Percentiles rank a stretch among this genome's conserved stretches.
Evolutionary conservation across 64 coral and sea anemone species (phyloP).

Genomic region (Montipora cactus): DNA sequence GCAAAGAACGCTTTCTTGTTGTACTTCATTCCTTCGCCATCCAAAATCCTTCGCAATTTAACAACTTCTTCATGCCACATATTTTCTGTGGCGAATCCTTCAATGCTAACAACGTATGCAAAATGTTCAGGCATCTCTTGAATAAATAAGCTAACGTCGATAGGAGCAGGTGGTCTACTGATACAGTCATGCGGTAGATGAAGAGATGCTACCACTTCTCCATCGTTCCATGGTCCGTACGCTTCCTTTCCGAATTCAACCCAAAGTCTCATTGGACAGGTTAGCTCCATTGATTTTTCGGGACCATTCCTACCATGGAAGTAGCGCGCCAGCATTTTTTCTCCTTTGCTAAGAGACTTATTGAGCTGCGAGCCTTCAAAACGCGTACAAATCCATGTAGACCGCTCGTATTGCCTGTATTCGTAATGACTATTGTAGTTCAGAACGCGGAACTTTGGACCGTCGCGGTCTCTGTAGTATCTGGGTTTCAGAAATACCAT

Average conservation of each 20-base stretch:
- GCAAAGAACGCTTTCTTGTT: constrained; percentile 56
- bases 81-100: constrained; percentile 51
- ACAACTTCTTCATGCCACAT: constrained; percentile 39
- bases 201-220: constrained; percentile 72
- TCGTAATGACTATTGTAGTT: constrained; percentile 87
- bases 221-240: not conserved
- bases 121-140: constrained; percentile 86
- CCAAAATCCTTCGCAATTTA: constrained; percentile 61
- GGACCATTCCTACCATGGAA: constrained; percentile 85
- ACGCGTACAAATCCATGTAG: constrained; percentile 82
- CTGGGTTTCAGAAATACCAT: constrained; percentile 63
- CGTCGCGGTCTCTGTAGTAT: constrained; percentile 78
- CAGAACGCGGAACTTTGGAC: constrained; percentile 76
- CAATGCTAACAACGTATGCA: constrained; percentile 75
- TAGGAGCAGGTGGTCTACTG: constrained; percentile 75
- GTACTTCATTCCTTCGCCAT: constrained; percentile 60
- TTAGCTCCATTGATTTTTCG: constrained; percentile 73
- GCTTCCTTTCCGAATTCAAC: constrained; percentile 38
- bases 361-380: constrained; percentile 47
- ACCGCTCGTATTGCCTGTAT: constrained; percentile 74
- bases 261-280: constrained; percentile 79
- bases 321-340: constrained; percentile 72
- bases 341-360: constrained; percentile 71
- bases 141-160: constrained; percentile 68
- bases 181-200: constrained; percentile 81